Evolutionary conservation across 1,140 invertebrate genomes (phyloP), one percentile per base, ranked within the genome.

Genomic region (Ganaspis sp.): DNA sequence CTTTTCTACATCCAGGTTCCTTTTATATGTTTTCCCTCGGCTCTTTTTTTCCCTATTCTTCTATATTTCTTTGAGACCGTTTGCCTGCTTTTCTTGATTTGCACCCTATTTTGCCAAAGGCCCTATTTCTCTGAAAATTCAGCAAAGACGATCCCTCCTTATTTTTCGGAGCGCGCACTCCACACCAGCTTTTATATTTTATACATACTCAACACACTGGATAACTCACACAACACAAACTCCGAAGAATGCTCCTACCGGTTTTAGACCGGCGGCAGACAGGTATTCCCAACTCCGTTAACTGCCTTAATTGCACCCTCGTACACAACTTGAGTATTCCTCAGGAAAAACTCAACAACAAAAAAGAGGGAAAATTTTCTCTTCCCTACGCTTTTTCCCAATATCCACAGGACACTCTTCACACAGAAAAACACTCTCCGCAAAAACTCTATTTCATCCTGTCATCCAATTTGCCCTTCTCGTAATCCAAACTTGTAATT

Each of bases 211-310:
- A 64, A 64, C 58, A 64, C 54, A 58, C 54, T 12, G 21, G 54
- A 58, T 23, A 29, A 58, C 58, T 34, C 40, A 21, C 34, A 21
- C 42, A 53, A 23, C 40, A 72, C 72, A 17, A 19, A 37, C 70
- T 58, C 49, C 37, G 15, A 37, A 53, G n/a, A 58, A 17, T 45
- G 34, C 58, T 45, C 69, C 19, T 73, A 73, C 75, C 75, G 75
- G 71, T 77, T 77, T 76, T 76, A 64, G 58, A 64, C 69, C 54
- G 49, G 26, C 78, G 72, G 58, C 74, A 78, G 81, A 79, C 83
- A 81, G 85, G 82, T 86, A 86, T 87, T 84, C 81, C 79, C 75
- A 76, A 79, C 82, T 84, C 86, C 86, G 85, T 85, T 86, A 86
- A 84, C 80, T 78, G 79, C 70, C 70, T 85, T 82, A 82, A 84